Percentiles rank a stretch among this genome's conserved stretches.
These are phyloP conservation scores for Pyrocoelia pectoralis DNA, from an alignment of 2,888 invertebrate genomes.

Conservation along the genomic window DNA sequence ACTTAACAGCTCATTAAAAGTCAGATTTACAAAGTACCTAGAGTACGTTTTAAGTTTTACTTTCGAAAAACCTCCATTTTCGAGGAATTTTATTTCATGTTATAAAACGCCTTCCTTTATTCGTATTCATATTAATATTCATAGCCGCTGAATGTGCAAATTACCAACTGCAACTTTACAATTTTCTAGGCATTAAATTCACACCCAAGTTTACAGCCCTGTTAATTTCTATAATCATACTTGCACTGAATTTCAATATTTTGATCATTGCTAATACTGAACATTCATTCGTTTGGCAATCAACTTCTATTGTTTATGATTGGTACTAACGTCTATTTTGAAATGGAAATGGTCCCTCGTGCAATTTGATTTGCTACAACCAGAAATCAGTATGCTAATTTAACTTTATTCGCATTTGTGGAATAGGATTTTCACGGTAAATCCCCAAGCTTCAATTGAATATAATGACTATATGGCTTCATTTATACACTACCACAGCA, in stretches of 20 bases:
- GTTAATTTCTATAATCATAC: conserved; percentile 21
- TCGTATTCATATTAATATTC: conserved; percentile 26
- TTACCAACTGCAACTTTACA: conserved; percentile 21
- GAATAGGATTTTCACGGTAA: conserved; percentile 33
- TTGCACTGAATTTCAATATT: conserved; percentile 27
- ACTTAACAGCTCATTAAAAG: conserved; percentile 31
- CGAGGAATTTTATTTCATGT: conserved; percentile 25
- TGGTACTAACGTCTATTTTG: conserved; percentile 31
- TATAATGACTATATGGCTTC: conserved; percentile 29
- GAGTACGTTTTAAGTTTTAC: conserved; percentile 31
- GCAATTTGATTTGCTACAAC: conserved; percentile 32
- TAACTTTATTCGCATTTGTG: conserved; percentile 35
- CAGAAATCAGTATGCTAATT: conserved; percentile 36
- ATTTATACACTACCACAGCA: not conserved
- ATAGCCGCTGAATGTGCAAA: conserved; percentile 28
- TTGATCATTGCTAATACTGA: conserved; percentile 13
- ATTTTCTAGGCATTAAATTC: conserved; percentile 23
- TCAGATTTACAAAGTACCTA: conserved; percentile 30
- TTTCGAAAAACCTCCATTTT: conserved; percentile 13
- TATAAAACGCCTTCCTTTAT: conserved; percentile 14
- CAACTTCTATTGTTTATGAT: conserved; percentile 37
- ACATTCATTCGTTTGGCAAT: conserved; percentile 34
- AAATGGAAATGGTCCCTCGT: conserved; percentile 34
- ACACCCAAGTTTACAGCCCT: conserved; percentile 22
- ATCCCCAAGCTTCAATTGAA: conserved; percentile 32